phyloP scores from a whole-genome alignment of 2,888 invertebrate genomes.

The Trachelus tabidus region DNA sequence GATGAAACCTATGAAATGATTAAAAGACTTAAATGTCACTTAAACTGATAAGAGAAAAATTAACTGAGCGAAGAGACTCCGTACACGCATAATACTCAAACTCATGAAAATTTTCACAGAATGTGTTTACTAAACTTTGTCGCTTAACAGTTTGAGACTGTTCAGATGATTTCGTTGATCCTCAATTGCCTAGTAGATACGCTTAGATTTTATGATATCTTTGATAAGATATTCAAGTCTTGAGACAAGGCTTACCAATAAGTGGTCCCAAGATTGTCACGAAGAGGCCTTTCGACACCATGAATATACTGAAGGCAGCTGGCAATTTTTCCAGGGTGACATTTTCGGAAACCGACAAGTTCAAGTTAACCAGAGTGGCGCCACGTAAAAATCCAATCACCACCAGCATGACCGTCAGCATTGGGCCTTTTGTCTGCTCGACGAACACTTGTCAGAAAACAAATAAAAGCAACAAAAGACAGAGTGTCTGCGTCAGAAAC shows the following conservation, averaged over 20 bases:
- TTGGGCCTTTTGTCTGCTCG: slow-evolving; percentile 77
- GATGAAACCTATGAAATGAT: slow-evolving; percentile 70
- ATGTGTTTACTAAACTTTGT: too few species aligned
- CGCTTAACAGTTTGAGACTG: not conserved
- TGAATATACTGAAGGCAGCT: slow-evolving; percentile 81
- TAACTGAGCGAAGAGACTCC: too few species aligned
- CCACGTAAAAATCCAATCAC: slow-evolving; percentile 84
- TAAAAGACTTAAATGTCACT: not conserved
- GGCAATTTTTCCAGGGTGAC: slow-evolving; percentile 79
- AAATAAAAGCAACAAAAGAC: slow-evolving; percentile 23
- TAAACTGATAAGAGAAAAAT: too few species aligned
- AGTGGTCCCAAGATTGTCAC: slow-evolving; percentile 78
- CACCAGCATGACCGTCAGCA: slow-evolving; percentile 77
- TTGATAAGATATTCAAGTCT: not conserved
- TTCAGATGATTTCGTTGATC: not conserved
- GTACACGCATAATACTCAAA: too few species aligned
- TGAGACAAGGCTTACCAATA: slow-evolving; percentile 36
- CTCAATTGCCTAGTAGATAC: not conserved
- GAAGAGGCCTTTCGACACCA: slow-evolving; percentile 80
- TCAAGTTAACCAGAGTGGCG: slow-evolving; percentile 81
- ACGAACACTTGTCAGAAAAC: slow-evolving; percentile 74
- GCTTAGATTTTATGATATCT: not conserved
- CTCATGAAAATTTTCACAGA: too few species aligned
- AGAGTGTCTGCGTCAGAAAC: slow-evolving; percentile 15
- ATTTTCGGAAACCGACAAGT: slow-evolving; percentile 82